Base-by-base conservation (phyloP, 2,888 invertebrate species). In the Euproctis similis region DNA sequence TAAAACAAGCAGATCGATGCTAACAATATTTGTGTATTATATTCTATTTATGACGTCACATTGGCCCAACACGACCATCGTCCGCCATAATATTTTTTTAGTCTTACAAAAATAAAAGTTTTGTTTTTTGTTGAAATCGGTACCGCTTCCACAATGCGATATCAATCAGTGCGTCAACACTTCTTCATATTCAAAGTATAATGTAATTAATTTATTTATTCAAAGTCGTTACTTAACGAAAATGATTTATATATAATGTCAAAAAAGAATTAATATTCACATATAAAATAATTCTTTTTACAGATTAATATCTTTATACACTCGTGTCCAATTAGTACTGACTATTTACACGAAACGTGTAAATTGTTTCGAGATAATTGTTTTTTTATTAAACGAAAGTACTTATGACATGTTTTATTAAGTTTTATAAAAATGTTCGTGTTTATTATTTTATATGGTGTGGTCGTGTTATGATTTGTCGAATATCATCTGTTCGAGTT, bases 71-170 rank as follows among this genome's bases (percentile, higher is more conserved):
- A 67, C 75, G 65, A 71, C 72, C 77, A 76, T 75, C 74, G 68
- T n/a, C n/a, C n/a, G 71, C 76, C 64, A 69, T 78, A 78, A 82
- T 82, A 80, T 78, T 80, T 82, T 80, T 78, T 78, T 80, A 75
- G 78, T 81, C 78, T 80, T 82, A 81, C 78, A 82, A 81, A 81
- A 81, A 80, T 80, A 80, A 80, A 80, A 81, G 67, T 80, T 81
- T 80, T 80, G 75, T 78, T n/a, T 81, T 82, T 78, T 74, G 73
- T 65, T 63, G 62, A 62, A n/a, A 65, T 65, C 60, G 65, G 60
- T 63, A 67, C 67, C 64, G 65, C 38, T 59, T 41, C n/a, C 64
- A 64, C 66, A 67, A 59, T 58, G 42, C 44, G 37, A 46, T 25
- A 50, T 45, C 33, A 40, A 51, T 50, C 50, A 50, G 54, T 33